Evolutionary conservation across 1,140 invertebrate genomes (phyloP), one percentile per base, ranked within the genome.

Genomic region (Euwallacea similis): DNA sequence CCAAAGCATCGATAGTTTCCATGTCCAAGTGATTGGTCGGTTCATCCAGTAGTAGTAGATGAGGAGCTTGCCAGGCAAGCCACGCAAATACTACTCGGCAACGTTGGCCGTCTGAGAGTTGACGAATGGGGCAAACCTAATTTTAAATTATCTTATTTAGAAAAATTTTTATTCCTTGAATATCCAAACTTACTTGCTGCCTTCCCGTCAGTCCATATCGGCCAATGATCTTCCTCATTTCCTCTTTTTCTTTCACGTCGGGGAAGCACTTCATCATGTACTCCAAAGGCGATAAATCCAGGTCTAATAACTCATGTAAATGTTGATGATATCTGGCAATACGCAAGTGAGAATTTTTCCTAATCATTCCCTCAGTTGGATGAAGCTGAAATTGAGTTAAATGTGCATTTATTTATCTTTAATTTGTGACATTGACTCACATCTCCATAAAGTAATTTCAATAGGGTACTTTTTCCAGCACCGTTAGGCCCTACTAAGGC

Each of bases 1-100:
- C 98, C 7, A 99, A 84, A 0, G 97, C 94, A 84, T 99, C 98
- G 73, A 99, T 99, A 0, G 97, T 98, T 84, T 99, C 98, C 90
- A 99, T 98, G 80, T 99, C 98, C 81, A 99, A 89, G 81, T 99
- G 97, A 88, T 99, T 99, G 21, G 97, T 99, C 75, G 97, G 98
- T 88, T 99, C 97, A 83, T 99, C 97, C 41, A 99, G 85, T 7
- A 99, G 83, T 50, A 99, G 84, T 66, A 99, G 83, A 85, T 99
- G 97, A 6, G 97, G 97, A 41, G 89, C 90, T 84, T 98, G 94
- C 93, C 94, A 96, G 0, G 95, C 94, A 59, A 97, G 83, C 92
- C 93, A 99, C 6, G 98, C 97, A 85, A 99, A 99, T 42, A 98
- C 97, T 0, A 99, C 96, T 73, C 98, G 90, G 84, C 98, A 99